phyloP scores from a whole-genome alignment of 2,888 invertebrate species.

The Cyclophora punctaria region DNA sequence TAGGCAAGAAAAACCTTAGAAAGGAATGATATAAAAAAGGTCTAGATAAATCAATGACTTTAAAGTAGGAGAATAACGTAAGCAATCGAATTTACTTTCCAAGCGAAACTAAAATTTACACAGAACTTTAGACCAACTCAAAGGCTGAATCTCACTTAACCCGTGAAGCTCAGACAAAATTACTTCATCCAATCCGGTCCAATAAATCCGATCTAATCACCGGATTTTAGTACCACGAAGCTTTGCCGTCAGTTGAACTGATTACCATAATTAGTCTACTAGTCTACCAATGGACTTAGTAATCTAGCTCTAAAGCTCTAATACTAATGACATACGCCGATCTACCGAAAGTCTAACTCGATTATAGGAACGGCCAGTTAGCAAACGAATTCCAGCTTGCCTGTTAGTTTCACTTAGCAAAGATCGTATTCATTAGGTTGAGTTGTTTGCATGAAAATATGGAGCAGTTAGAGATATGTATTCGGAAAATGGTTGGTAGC shows the following conservation, averaged over 20 bases:
- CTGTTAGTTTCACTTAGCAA: constrained; percentile 9
- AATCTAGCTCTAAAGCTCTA: constrained; percentile 10
- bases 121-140: too few species aligned
- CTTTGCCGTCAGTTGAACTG: constrained; percentile 13
- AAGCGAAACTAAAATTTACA: too few species aligned
- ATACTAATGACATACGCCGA: constrained; percentile 12
- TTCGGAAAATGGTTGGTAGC: too few species aligned
- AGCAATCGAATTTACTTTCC: too few species aligned
- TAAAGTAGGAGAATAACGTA: too few species aligned
- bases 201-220: neutral
- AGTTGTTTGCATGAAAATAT: too few species aligned
- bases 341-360: constrained; percentile 18
- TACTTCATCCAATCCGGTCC: too few species aligned
- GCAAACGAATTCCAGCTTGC: constrained; percentile 14
- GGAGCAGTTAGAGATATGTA: too few species aligned
- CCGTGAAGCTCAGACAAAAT: neutral
- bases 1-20: too few species aligned
- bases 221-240: constrained; percentile 12
- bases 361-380: constrained; percentile 18
- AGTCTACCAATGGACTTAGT: constrained; percentile 10
- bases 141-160: neutral
- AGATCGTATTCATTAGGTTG: too few species aligned
- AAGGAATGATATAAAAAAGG: too few species aligned
- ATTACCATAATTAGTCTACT: constrained; percentile 18
- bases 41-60: too few species aligned